A percentile compares a stretch with the other conserved stretches of the same genome.
phyloP scores from a whole-genome alignment of 2,888 invertebrate species.

The Ganaspis brasiliensis region DNA sequence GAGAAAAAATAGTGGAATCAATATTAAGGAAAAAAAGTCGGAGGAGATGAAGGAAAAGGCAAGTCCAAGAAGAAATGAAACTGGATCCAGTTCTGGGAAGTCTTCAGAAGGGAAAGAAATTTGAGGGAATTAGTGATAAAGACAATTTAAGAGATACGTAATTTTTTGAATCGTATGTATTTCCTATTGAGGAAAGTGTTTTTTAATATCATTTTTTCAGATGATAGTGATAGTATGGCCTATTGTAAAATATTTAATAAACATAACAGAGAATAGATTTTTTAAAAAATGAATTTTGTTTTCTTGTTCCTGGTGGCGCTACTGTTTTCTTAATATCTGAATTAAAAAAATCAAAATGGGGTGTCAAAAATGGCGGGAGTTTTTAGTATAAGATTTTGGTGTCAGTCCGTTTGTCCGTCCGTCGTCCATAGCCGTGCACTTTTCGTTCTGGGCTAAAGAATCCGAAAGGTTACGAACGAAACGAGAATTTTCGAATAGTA shows the following conservation, averaged over 20 bases:
- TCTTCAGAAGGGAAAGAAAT: neutral
- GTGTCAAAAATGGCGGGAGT: too few relatives aligned
- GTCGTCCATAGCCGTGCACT: too few relatives aligned
- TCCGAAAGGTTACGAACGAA: too few relatives aligned
- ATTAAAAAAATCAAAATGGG: neutral
- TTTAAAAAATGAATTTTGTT: neutral
- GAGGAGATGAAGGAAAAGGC: constrained; percentile 62
- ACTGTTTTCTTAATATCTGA: neutral
- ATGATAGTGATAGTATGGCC: neutral
- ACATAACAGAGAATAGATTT: constrained; percentile 37
- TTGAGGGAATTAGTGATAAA: neutral
- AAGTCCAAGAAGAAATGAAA: constrained; percentile 57
- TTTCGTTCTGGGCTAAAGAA: too few relatives aligned
- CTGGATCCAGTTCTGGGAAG: constrained; percentile 7
- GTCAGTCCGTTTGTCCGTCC: too few relatives aligned
- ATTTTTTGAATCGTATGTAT: neutral
- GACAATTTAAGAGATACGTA: neutral
- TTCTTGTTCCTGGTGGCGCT: neutral
- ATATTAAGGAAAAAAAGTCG: constrained; percentile 41
- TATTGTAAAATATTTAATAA: constrained; percentile 35
- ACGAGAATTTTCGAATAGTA: too few relatives aligned
- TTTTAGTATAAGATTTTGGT: too few relatives aligned
- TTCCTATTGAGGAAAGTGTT: neutral
- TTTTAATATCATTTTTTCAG: constrained; percentile 2
- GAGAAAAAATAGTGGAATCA: neutral